phyloP scores from a whole-genome alignment of 1,140 invertebrate genomes.

The Trichonephila clavipes region DNA sequence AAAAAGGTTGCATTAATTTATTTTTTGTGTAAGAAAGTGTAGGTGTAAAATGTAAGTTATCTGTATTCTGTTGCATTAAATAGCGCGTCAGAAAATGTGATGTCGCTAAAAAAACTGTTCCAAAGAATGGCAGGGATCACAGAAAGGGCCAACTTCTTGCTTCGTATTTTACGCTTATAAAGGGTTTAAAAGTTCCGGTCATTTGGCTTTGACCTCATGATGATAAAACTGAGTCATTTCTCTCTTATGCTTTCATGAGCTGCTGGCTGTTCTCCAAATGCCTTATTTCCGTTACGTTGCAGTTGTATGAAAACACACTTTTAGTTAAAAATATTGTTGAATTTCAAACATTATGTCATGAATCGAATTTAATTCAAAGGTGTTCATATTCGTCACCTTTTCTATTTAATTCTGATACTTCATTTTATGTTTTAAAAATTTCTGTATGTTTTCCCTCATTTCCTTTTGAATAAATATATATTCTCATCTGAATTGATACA shows the following conservation, averaged over 20 bases:
- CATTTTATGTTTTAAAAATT: too few relatives aligned
- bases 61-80: too few relatives aligned
- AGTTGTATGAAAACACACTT: background rate
- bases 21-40: background rate
- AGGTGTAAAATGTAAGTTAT: background rate
- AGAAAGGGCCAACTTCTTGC: background rate
- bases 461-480: too few relatives aligned
- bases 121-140: background rate
- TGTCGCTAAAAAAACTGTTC: background rate
- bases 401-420: too few relatives aligned
- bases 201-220: conserved; percentile 14
- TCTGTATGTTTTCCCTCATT: too few relatives aligned
- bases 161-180: conserved; percentile 3
- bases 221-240: conserved; percentile 27
- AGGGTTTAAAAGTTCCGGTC: conserved; percentile 5
- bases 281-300: background rate
- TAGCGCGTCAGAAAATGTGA: background rate
- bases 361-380: too few relatives aligned
- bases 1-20: background rate
- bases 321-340: too few relatives aligned
- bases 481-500: too few relatives aligned
- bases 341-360: too few relatives aligned
- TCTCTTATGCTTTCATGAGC: conserved; percentile 8
- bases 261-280: background rate
- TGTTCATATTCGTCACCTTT: too few relatives aligned